Percentiles rank a stretch among this genome's conserved stretches.
These are phyloP conservation scores for Origma solitaria DNA, from an alignment of 2,113 vertebrate genomes.

Conservation along the genomic window DNA sequence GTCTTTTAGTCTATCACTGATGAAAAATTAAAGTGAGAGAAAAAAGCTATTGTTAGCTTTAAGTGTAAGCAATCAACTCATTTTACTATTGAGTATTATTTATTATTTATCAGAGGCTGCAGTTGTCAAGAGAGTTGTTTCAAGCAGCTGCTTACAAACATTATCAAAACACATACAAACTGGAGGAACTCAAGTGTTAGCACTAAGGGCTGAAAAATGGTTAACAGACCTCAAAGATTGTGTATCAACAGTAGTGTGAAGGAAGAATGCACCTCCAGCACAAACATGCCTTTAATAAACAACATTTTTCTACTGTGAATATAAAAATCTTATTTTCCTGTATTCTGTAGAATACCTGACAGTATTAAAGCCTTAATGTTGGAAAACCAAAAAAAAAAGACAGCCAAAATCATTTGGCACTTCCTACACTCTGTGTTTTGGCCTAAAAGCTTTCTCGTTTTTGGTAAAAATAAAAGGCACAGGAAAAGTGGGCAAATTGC, in stretches of 20 bases:
- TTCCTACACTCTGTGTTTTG: neutral
- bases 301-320: neutral
- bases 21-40: neutral
- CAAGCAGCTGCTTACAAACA: neutral
- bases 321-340: neutral
- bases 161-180: neutral
- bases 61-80: neutral
- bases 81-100: neutral
- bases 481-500: neutral
- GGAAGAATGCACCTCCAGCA: neutral
- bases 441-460: neutral
- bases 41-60: neutral
- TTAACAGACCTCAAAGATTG: neutral
- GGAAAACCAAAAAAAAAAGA: neutral
- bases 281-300: neutral
- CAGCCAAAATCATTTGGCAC: neutral
- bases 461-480: neutral
- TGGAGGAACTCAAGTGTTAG: neutral
- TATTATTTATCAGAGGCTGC: neutral
- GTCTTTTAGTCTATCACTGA: neutral
- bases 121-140: neutral
- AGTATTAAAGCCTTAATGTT: neutral
- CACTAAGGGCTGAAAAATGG: neutral
- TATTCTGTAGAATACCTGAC: neutral
- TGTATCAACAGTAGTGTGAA: neutral